phyloP scores from a whole-genome alignment of 2,888 invertebrate genomes.

The Pammene fasciana region DNA sequence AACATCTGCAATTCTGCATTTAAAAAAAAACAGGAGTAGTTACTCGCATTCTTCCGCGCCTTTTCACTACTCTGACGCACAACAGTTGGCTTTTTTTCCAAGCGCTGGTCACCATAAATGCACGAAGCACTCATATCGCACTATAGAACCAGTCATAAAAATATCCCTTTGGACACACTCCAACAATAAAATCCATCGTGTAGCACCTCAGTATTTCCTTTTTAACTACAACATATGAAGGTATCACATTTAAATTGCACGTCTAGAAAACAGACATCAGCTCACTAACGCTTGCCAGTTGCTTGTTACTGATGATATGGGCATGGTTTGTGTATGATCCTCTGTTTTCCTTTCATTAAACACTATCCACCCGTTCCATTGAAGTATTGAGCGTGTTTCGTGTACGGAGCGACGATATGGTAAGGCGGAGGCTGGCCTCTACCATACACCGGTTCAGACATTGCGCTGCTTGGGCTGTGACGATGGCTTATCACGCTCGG shows the following conservation, averaged over 20 bases:
- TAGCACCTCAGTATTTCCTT: constrained; percentile 77
- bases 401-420: constrained; percentile 92
- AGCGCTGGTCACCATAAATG: constrained; percentile 5
- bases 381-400: constrained; percentile 89
- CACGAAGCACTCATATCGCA: constrained; percentile 40
- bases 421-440: constrained; percentile 89
- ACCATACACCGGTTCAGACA: constrained; percentile 68
- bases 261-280: constrained; percentile 64
- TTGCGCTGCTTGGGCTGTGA: constrained; percentile 68
- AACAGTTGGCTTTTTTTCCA: neutral
- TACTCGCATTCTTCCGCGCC: neutral
- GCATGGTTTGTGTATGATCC: constrained; percentile 36
- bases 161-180: constrained; percentile 55
- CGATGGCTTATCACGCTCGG: constrained; percentile 71
- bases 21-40: neutral
- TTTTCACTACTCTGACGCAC: neutral
- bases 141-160: constrained; percentile 53
- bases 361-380: constrained; percentile 80
- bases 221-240: constrained; percentile 59
- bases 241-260: constrained; percentile 82
- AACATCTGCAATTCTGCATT: neutral
- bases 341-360: constrained; percentile 53
- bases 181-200: constrained; percentile 64
- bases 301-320: constrained; percentile 32
- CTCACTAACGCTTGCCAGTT: constrained; percentile 33